A percentile compares a stretch with the other conserved stretches of the same genome.
These are phyloP conservation scores for Mythimna vitellina DNA, from an alignment of 2,888 invertebrate genomes.

Conservation along the genomic window DNA sequence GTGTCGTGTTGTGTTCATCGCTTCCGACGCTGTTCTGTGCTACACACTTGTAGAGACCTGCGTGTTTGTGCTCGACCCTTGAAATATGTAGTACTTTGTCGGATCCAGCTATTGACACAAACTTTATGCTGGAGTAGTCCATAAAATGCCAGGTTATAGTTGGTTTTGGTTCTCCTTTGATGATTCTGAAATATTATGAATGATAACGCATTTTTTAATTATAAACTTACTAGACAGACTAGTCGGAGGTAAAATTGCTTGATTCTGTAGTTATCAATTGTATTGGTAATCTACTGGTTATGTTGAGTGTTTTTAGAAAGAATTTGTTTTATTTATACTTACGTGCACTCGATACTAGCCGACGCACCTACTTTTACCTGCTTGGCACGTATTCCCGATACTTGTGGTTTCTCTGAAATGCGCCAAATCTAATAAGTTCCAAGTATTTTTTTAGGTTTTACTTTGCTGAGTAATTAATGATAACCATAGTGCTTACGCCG, in stretches of 20 bases:
- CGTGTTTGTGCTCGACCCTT: conserved; percentile 13
- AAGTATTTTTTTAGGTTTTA: background rate
- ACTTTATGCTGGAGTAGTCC: background rate
- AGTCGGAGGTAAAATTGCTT: no score
- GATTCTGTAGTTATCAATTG: no score
- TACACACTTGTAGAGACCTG: conserved; percentile 52
- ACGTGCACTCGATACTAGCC: conserved; percentile 44
- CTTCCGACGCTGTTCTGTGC: conserved; percentile 35
- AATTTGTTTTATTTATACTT: conserved; percentile 7
- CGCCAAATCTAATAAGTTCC: background rate
- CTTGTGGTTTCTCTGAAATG: conserved; percentile 46
- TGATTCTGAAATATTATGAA: conserved; percentile 21
- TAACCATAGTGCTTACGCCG: conserved; percentile 23
- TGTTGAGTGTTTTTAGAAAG: no score
- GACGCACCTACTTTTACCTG: conserved; percentile 21
- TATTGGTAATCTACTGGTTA: no score
- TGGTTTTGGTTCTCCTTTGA: conserved; percentile 46
- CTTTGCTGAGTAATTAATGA: background rate
- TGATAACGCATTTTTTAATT: no score
- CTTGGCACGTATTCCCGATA: conserved; percentile 24
- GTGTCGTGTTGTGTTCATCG: conserved; percentile 37
- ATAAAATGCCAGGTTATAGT: conserved; percentile 40
- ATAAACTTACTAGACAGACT: no score
- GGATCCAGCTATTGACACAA: background rate
- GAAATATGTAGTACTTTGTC: conserved; percentile 12